Evolutionary conservation across 2,888 invertebrate genomes (phyloP), one percentile per base, ranked within the genome.

Genomic region (Pachymerium ferrugineum): DNA sequence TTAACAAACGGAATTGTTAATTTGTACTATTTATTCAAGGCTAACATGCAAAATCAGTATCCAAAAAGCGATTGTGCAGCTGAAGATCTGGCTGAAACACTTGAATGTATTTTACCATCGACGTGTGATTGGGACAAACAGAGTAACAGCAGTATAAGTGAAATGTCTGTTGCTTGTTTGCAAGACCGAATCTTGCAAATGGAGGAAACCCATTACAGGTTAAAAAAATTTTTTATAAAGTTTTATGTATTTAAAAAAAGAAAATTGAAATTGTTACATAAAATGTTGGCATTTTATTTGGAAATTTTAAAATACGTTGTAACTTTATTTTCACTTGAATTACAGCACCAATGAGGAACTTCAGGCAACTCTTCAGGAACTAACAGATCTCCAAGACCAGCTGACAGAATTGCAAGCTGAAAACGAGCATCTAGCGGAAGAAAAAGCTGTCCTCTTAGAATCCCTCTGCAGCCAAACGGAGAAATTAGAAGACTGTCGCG

Each of bases 161-260:
- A 95, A 84, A 89, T 94, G 74, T 85, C 85, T 3, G 93, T 96
- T 76, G 94, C 94, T 22, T 94, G 94, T 82, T 86, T 94, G 76
- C 96, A 96, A 84, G 96, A 96, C 81, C 89, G 94, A 80, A 94
- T 96, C 79, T 87, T 93, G 82, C 93, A 94, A 84, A 94, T 93
- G 93, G 93, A 93, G 81, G 93, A 93, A 82, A 92, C 91, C 19
- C 92, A 93, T 80, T 90, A 92, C 78, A 77, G 78, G 76, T 78
- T 31, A 69, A 12, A 73, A 14, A 14, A 67, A 14, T 30, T 28
- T 70, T 30, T 30, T 54, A n/a, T 12, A n/a, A n/a, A n/a, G n/a
- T n/a, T n/a, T n/a, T n/a, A n/a, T n/a, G n/a, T n/a, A n/a, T n/a
- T n/a, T n/a, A n/a, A n/a, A n/a, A n/a, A n/a, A n/a, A n/a, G n/a